Percentiles rank a stretch among this genome's conserved stretches.
Conservation (phyloP, 2,888 invertebrate species). For the Drosophila flavopinicola region DNA sequence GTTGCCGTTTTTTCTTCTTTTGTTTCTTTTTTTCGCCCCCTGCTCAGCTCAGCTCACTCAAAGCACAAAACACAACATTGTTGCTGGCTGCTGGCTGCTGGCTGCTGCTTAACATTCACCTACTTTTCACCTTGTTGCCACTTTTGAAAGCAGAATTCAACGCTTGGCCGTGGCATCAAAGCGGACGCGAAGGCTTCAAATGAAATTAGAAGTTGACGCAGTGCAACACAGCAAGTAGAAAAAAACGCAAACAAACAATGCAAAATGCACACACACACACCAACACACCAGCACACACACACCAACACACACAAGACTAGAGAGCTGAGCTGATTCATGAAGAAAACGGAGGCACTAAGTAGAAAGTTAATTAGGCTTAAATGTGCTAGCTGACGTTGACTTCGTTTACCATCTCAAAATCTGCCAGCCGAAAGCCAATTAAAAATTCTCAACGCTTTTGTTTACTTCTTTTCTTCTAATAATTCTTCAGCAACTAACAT, state of each 20-base stretch:
- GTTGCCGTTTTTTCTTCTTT: conserved; percentile 52
- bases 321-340: conserved; percentile 49
- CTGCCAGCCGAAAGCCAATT: conserved; percentile 69
- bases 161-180: conserved; percentile 75
- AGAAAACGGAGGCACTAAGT: conserved; percentile 67
- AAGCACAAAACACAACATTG: too few species aligned
- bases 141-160: conserved; percentile 58
- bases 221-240: conserved; percentile 48
- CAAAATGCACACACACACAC: conserved; percentile 50
- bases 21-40: conserved; percentile 7
- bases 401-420: conserved; percentile 40
- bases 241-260: conserved; percentile 55
- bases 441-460: conserved; percentile 65
- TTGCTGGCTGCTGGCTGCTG: conserved; percentile 27
- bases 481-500: conserved; percentile 38
- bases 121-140: conserved; percentile 58
- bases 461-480: conserved; percentile 35
- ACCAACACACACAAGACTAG: too few species aligned
- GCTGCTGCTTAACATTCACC: conserved; percentile 45
- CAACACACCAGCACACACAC: too few species aligned
- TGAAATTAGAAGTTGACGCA: conserved; percentile 80
- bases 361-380: conserved; percentile 82
- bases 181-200: conserved; percentile 67
- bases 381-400: conserved; percentile 57
- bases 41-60: too few species aligned